phyloP scores from a whole-genome alignment of 2,797 vertebrate genomes.

The Danio kyathit region DNA sequence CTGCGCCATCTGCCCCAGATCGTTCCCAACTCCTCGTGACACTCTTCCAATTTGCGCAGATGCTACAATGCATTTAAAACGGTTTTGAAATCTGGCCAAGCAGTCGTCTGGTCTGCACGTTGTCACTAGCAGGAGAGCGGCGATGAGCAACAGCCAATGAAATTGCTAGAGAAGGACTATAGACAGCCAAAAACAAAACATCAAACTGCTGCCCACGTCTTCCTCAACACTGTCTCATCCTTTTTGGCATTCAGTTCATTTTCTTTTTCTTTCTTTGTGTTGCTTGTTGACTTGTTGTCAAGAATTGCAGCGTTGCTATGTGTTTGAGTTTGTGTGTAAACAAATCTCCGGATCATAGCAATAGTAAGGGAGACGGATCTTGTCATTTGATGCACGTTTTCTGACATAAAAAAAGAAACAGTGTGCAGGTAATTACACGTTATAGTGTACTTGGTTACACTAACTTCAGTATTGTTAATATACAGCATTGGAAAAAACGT shows the following conservation, averaged over 20 bases:
- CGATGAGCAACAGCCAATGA: constrained; percentile 15
- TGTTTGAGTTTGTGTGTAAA: not conserved
- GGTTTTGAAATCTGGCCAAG: constrained; percentile 16
- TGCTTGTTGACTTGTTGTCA: constrained; percentile 25
- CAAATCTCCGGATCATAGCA: constrained; percentile 27
- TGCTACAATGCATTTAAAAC: constrained; percentile 11
- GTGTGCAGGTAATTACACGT: not conserved
- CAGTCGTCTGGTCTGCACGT: not conserved
- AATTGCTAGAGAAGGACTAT: not conserved
- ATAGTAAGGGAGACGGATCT: not conserved
- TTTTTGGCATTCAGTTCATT: constrained; percentile 12
- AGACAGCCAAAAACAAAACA: constrained; percentile 20
- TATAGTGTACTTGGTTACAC: not conserved
- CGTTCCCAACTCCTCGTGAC: not conserved
- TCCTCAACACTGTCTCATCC: not conserved
- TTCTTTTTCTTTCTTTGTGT: constrained; percentile 8
- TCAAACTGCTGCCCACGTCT: constrained; percentile 27
- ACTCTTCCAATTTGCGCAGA: constrained; percentile 10
- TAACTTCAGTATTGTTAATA: not conserved
- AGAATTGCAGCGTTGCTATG: constrained; percentile 16
- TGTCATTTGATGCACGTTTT: constrained; percentile 19
- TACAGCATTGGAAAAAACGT: not conserved
- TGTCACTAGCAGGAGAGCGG: constrained; percentile 13
- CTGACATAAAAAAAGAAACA: not conserved
- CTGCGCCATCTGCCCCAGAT: not conserved